Conservation (phyloP, 2,888 invertebrate genomes). For the Eupithecia subumbrata region DNA sequence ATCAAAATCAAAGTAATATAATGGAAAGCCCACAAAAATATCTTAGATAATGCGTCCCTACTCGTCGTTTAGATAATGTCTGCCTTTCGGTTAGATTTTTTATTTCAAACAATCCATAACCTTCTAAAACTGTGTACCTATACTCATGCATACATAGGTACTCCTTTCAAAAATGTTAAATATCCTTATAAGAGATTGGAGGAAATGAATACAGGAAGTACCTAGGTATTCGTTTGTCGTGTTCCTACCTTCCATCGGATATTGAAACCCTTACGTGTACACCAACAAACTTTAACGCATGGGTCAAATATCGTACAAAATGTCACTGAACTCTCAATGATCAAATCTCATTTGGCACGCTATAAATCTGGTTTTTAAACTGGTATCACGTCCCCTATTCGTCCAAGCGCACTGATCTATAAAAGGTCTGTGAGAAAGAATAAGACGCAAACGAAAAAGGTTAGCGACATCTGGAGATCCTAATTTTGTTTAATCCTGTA, state of each 20-base stretch:
- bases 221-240: neutral
- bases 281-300: neutral
- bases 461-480: constrained; percentile 56
- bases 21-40: neutral
- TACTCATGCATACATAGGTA: no score
- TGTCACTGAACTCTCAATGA: constrained; percentile 25
- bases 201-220: constrained; percentile 9
- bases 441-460: constrained; percentile 36
- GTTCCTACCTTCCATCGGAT: constrained; percentile 2
- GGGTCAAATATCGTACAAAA: constrained; percentile 9
- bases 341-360: constrained; percentile 18
- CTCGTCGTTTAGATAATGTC: neutral
- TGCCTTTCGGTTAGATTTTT: neutral
- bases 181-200: neutral
- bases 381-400: constrained; percentile 12
- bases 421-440: constrained; percentile 25
- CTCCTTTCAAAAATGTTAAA: neutral
- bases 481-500: constrained; percentile 58
- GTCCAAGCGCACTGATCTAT: constrained; percentile 13
- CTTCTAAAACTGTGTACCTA: neutral
- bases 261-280: neutral
- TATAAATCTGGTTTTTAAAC: constrained; percentile 29
- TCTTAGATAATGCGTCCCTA: neutral
- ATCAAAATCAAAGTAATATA: neutral
- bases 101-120: neutral